A percentile compares a stretch with the other conserved stretches of the same genome.
phyloP scores from a whole-genome alignment of 2,113 vertebrate species.

The Ibidorhyncha struthersii region DNA sequence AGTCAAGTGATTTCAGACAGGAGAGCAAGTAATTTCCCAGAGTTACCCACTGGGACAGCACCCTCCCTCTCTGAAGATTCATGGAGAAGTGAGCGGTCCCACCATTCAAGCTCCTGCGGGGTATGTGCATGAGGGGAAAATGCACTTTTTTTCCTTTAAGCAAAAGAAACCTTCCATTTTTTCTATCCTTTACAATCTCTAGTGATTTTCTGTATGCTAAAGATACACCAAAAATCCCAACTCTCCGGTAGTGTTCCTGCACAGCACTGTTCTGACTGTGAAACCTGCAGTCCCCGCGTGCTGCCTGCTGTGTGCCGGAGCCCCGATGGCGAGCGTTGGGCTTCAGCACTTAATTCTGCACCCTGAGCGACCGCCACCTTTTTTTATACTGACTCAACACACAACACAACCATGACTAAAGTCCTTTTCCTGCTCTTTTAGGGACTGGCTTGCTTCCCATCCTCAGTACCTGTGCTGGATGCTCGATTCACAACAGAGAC shows the following conservation, averaged over 20 bases:
- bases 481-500: not conserved
- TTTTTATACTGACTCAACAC: not conserved
- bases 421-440: not conserved
- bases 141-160: not conserved
- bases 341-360: not conserved
- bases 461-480: not conserved
- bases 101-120: not conserved
- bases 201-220: not conserved
- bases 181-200: not conserved
- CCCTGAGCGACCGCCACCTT: not conserved
- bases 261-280: not conserved
- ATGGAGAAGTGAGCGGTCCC: not conserved
- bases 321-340: fast-evolving
- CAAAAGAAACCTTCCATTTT: not conserved
- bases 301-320: not conserved
- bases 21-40: not conserved
- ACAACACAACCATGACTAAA: not conserved
- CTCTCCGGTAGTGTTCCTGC: not conserved
- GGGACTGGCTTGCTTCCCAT: not conserved
- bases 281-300: not conserved
- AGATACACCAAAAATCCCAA: not conserved
- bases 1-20: not conserved
- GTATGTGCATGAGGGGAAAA: not conserved
- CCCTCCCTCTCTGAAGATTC: not conserved
- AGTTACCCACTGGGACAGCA: not conserved